Base-by-base conservation (phyloP, 2,888 invertebrate species). In the Cancer borealis region DNA sequence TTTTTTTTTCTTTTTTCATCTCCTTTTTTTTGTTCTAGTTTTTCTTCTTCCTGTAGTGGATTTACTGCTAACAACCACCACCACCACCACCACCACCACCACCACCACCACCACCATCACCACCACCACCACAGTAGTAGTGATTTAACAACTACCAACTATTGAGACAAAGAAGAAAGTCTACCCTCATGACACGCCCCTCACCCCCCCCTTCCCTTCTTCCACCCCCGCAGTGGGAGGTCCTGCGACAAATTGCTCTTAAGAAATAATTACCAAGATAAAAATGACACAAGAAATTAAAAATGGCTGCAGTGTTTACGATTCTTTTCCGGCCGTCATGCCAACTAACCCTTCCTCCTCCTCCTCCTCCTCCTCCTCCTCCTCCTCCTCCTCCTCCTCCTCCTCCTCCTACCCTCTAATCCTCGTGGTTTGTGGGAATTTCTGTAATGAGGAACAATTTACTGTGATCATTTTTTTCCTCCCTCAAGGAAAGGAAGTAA, bases 241-340 rank as follows among this genome's bases (percentile, higher is more conserved):
- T n/a, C 73, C 73, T 54, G 26, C 73, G 73, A 73, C 73, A 73
- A 73, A 73, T 73, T 73, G 73, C 17, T 73, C 73, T 73, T 73
- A 73, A 73, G 73, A 73, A 73, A 73, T 73, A 73, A 73, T 73
- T 73, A 73, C 26, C 73, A n/a, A 21, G 73, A 73, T 73, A 73
- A 73, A 73, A 73, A 73, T 73, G 73, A 73, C 73, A 73, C 73
- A n/a, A 21, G 73, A 73, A 73, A 73, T 73, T 73, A 73, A 73
- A 73, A 73, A 73, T 73, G 73, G 73, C 73, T 26, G 73, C 73
- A 73, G 73, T 73, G 73, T 73, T 73, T 73, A 73, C 73, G 73
- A 73, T 73, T 73, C 73, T 73, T 26, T 73, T 73, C 73, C 73
- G 73, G 73, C 73, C 73, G 73, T 73, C 21, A 73, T 73, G 73